These are phyloP conservation scores for Chiloscyllium plagiosum DNA, from an alignment of 2,113 vertebrate species.

Conservation along the genomic window DNA sequence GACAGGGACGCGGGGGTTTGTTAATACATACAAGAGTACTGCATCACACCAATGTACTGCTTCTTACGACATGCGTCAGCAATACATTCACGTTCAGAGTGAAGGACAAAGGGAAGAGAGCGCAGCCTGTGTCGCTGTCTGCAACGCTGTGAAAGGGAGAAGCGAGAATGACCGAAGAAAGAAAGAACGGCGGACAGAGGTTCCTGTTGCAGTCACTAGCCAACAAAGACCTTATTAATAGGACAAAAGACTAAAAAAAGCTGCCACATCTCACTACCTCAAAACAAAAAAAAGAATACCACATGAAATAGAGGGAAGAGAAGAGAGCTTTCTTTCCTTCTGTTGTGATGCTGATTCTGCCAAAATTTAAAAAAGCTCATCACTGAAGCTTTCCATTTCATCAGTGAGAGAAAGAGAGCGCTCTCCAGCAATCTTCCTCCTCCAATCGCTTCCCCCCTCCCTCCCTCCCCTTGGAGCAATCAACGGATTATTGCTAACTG, in stretches of 20 bases:
- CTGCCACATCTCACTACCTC: conserved; percentile 72
- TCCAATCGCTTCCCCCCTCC: conserved; percentile 45
- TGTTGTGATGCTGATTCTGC: conserved; percentile 19
- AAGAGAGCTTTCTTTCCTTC: conserved; percentile 45
- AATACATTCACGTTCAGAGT: conserved; percentile 83
- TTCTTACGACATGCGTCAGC: conserved; percentile 86
- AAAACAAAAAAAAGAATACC: conserved; percentile 52
- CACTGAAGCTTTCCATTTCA: conserved; percentile 46
- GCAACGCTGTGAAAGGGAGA: conserved; percentile 61
- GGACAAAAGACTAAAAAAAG: conserved; percentile 41
- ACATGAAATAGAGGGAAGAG: conserved; percentile 53
- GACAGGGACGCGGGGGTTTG: conserved; percentile 56
- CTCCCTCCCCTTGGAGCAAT: conserved; percentile 60
- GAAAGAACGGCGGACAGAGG: conserved; percentile 51
- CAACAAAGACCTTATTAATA: conserved; percentile 58
- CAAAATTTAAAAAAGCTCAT: conserved; percentile 43
- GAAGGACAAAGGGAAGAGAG: conserved; percentile 91
- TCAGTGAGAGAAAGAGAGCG: conserved; percentile 38
- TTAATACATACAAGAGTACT: conserved; percentile 75
- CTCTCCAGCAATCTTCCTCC: conserved; percentile 42
- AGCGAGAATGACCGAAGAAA: conserved; percentile 46
- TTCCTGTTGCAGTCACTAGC: conserved; percentile 61
- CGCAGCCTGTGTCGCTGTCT: conserved; percentile 68
- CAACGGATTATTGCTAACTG: conserved; percentile 71
- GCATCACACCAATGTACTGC: conserved; percentile 85